These are phyloP conservation scores for Littorina saxatilis DNA, from an alignment of 1,140 invertebrate species.

Conservation along the genomic window DNA sequence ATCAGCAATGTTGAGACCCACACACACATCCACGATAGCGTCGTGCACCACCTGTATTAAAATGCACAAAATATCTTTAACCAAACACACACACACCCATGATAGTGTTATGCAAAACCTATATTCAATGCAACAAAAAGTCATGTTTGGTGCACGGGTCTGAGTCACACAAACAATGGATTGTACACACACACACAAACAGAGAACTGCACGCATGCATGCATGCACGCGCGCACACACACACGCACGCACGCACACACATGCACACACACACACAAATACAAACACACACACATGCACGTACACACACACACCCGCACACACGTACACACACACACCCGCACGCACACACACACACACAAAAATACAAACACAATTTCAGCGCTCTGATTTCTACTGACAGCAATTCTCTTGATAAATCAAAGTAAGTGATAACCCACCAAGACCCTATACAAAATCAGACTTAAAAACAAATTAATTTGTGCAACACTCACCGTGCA, in stretches of 20 bases:
- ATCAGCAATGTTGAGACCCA: conserved; percentile 85
- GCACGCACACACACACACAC: too few species aligned
- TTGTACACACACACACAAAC: neutral
- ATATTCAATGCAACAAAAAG: too few species aligned
- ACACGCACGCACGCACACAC: neutral
- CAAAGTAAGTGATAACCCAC: too few species aligned
- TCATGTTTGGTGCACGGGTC: too few species aligned
- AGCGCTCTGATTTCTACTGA: too few species aligned
- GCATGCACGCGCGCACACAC: neutral
- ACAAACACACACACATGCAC: neutral
- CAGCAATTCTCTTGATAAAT: too few species aligned
- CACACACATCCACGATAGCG: conserved; percentile 96
- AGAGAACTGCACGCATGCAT: neutral
- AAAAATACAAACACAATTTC: too few species aligned
- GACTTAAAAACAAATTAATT: too few species aligned
- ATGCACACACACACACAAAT: neutral
- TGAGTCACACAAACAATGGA: neutral
- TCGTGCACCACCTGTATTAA: conserved; percentile 80
- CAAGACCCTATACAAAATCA: too few species aligned
- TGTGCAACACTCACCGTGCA: conserved; percentile 62
- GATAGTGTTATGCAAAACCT: too few species aligned
- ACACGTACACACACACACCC: too few species aligned
- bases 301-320: neutral
- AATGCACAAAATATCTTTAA: neutral
- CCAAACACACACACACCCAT: neutral